phyloP scores from a whole-genome alignment of 2,113 vertebrate species.

The Onychorhynchus coronatus region DNA sequence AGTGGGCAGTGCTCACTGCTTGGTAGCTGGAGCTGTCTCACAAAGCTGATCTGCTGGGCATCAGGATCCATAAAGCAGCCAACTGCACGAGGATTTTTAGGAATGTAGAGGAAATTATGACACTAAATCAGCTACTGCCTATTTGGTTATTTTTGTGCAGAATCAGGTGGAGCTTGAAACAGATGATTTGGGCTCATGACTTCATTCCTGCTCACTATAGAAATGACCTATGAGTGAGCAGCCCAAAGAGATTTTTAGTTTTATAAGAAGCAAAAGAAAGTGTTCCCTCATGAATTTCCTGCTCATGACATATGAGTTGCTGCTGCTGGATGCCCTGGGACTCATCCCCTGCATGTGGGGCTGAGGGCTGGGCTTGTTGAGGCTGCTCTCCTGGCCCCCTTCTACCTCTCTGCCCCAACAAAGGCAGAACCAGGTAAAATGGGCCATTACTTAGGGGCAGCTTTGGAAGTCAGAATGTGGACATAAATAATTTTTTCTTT shows the following conservation, averaged over 20 bases:
- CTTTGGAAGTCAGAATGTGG: slow-evolving; percentile 25
- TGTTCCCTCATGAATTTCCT: background rate
- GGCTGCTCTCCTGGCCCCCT: background rate
- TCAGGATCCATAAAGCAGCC: fast-evolving
- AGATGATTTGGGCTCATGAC: background rate
- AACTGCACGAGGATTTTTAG: background rate
- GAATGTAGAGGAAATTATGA: background rate
- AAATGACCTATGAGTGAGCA: background rate
- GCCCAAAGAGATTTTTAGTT: background rate
- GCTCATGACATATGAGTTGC: fast-evolving
- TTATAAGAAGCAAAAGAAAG: background rate
- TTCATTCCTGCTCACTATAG: background rate
- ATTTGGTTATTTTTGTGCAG: background rate
- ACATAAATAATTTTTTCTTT: slow-evolving; percentile 62
- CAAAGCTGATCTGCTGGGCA: background rate
- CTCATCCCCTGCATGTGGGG: background rate
- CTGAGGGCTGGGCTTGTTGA: background rate
- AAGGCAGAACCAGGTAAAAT: background rate
- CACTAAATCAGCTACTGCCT: background rate
- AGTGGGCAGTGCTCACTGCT: fast-evolving
- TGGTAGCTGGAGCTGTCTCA: background rate
- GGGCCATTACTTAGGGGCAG: background rate
- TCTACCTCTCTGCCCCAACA: background rate
- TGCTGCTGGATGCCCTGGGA: background rate
- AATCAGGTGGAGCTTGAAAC: background rate